Conservation (phyloP, 2,797 vertebrate species). For the Gadopsis bispinosus region DNA sequence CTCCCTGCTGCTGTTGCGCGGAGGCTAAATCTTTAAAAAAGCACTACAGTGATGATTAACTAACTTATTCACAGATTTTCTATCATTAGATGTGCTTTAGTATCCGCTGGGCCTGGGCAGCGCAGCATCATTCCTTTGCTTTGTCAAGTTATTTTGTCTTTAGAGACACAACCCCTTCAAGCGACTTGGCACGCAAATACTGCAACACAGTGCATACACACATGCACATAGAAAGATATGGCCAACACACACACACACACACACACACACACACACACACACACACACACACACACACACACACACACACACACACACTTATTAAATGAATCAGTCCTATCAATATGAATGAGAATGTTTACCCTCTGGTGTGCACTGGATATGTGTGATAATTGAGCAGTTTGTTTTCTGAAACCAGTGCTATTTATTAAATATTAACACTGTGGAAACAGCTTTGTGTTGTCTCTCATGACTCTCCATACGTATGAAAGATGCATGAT, state of each 20-base stretch:
- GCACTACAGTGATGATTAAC: conserved; percentile 28
- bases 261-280: too few relatives aligned
- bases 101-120: conserved; percentile 4
- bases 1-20: conserved; percentile 1
- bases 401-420: conserved; percentile 57
- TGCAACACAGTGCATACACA: conserved; percentile 15
- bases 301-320: background rate
- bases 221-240: conserved; percentile 16
- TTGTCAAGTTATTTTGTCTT: conserved; percentile 26
- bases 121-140: conserved; percentile 3
- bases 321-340: conserved; percentile 37
- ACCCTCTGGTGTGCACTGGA: conserved; percentile 29
- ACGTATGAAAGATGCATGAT: conserved; percentile 65
- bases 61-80: conserved; percentile 46
- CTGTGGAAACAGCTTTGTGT: conserved; percentile 52
- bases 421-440: conserved; percentile 70
- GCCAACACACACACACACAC: background rate
- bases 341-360: conserved; percentile 44
- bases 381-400: conserved; percentile 58
- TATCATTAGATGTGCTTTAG: conserved; percentile 3
- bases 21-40: conserved; percentile 24
- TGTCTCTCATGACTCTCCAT: conserved; percentile 34
- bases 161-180: conserved; percentile 7
- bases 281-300: too few relatives aligned
- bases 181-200: conserved; percentile 8